Conservation (phyloP, 53 echinoderm and acorn worm genomes). For the Glandiceps talaboti region DNA sequence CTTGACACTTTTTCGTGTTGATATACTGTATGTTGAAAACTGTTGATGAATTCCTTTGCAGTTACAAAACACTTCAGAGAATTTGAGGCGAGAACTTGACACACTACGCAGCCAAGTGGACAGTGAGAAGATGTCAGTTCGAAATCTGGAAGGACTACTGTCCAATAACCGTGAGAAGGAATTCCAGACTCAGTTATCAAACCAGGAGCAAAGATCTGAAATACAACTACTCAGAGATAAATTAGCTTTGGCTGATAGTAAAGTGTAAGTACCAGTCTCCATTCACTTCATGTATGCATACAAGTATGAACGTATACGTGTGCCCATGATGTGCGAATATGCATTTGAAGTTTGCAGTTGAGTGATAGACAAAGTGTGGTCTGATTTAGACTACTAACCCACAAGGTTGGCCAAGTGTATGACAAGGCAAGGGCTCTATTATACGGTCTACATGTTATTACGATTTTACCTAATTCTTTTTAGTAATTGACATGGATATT, state of each 20-base stretch:
- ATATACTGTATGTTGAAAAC: not conserved
- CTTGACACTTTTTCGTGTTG: no score
- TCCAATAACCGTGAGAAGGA: constrained; percentile 89
- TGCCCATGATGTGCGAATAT: no score
- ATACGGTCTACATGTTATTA: not conserved
- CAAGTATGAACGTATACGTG: no score
- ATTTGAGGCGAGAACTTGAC: constrained; percentile 61
- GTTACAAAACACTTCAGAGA: constrained; percentile 49
- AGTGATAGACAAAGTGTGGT: no score
- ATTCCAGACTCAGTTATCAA: constrained; percentile 84
- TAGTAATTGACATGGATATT: no score
- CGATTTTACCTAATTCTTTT: not conserved
- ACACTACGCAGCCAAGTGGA: constrained; percentile 65
- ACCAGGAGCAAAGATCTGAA: constrained; percentile 91
- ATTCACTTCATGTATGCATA: not conserved
- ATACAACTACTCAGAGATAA: constrained; percentile 87
- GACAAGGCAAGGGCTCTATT: no score
- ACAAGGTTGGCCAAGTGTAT: no score
- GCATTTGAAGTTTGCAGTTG: no score
- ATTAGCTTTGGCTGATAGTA: constrained; percentile 87
- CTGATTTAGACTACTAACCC: no score
- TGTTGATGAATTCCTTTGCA: not conserved
- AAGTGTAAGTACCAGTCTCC: constrained; percentile 59
- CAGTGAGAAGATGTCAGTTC: constrained; percentile 67
- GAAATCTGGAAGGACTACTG: constrained; percentile 71